Conservation (phyloP, 2,888 invertebrate species). For the Andricus quercusramuli region DNA sequence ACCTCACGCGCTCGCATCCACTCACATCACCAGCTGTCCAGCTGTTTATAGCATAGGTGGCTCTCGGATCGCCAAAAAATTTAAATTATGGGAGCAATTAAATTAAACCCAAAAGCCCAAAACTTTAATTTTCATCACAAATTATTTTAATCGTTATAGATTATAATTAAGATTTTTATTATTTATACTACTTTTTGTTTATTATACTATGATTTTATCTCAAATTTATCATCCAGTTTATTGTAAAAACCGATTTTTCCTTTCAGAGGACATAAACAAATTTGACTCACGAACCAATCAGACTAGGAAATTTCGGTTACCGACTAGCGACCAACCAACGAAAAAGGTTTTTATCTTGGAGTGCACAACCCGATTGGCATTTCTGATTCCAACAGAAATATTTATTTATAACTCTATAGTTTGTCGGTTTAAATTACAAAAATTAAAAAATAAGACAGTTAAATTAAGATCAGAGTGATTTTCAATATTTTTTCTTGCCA, state of each 20-base stretch:
- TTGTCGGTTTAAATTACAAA: background rate
- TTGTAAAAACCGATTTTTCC: background rate
- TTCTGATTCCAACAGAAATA: constrained; percentile 17
- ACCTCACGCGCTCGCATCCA: no score
- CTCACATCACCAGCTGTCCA: no score
- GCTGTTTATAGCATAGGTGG: no score
- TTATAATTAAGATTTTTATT: no score
- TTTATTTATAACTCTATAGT: constrained; percentile 16
- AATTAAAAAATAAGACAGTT: background rate
- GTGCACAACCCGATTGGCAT: background rate
- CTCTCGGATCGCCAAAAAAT: no score
- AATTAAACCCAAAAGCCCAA: no score
- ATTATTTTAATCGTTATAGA: no score
- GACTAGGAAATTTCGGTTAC: background rate
- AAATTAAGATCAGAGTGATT: no score
- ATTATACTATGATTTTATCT: no score
- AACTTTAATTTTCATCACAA: no score
- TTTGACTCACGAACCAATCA: background rate
- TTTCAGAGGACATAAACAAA: background rate
- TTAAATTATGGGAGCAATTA: no score
- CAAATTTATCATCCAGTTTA: background rate
- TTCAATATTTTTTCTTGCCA: background rate
- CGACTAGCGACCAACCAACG: background rate
- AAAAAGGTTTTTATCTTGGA: background rate
- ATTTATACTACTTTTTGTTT: no score